Percentiles rank a stretch among this genome's conserved stretches.
Evolutionary conservation across 2,888 invertebrate genomes (phyloP).

Genomic region (Spodoptera exigua): DNA sequence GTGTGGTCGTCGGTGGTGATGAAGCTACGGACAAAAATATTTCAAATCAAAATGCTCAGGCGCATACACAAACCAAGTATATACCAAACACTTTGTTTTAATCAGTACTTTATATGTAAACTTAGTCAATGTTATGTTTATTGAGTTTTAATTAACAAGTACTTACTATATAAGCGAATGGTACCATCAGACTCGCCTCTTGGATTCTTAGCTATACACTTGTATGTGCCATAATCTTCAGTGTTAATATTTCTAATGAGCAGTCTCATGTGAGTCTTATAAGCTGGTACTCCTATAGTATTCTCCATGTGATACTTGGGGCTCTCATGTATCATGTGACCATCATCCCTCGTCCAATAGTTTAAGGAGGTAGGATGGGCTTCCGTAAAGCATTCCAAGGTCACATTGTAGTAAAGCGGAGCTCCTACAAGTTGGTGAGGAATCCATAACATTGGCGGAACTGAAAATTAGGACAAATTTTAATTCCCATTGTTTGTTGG

Average conservation of each 20-base stretch:
- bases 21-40: slow-evolving; percentile 88
- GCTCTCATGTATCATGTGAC: slow-evolving; percentile 96
- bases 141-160: not conserved
- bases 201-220: slow-evolving; percentile 96
- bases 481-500: not conserved
- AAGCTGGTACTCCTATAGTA: slow-evolving; percentile 91
- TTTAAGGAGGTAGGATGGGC: slow-evolving; percentile 97
- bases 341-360: slow-evolving; percentile 96
- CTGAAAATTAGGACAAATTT: slow-evolving; percentile 84
- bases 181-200: slow-evolving; percentile 97
- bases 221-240: slow-evolving; percentile 95
- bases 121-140: too few relatives aligned
- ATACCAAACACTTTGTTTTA: too few relatives aligned
- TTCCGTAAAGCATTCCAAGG: slow-evolving; percentile 96
- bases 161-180: slow-evolving; percentile 96
- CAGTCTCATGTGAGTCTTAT: slow-evolving; percentile 96
- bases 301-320: slow-evolving; percentile 94
- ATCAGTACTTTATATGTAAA: too few relatives aligned
- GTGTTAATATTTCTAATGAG: slow-evolving; percentile 93
- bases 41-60: too few relatives aligned
- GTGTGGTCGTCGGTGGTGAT: slow-evolving; percentile 94
- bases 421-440: slow-evolving; percentile 97
- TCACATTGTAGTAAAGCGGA: slow-evolving; percentile 94
- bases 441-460: slow-evolving; percentile 97
- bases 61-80: too few relatives aligned